Base-by-base conservation (phyloP, 2,888 invertebrate genomes). In the Sericinus montela region DNA sequence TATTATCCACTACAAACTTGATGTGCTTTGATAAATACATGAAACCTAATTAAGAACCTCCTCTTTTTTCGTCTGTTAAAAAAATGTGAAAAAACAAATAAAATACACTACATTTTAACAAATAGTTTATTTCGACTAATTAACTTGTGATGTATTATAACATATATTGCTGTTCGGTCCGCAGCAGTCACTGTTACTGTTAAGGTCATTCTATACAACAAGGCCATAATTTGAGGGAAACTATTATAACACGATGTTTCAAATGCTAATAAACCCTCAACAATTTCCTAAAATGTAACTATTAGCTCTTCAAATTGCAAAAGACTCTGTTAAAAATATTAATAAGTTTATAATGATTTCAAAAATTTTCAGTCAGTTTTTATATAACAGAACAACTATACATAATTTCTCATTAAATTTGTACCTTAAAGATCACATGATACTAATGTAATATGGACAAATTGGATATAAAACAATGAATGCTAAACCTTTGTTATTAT, bases 141-240 rank as follows among this genome's bases (percentile, higher is more conserved):
- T 81, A 78, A 72, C 77, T 79, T 87, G 87, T 87, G 87, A 86
- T 87, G 85, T 74, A 75, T 6, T 11, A 53, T 59, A 60, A 53
- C 41, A 54, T 60, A 56, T 54, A 55, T 53, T 59, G 51, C 52
- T 47, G 51, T 51, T 36, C 14, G 39, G 69, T 65, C 67, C 61
- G 65, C 66, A 30, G n/a, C 29, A 72, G 72, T 75, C 72, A 71
- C 65, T 63, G n/a, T 59, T 64, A 58, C 65, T 67, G 62, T 50
- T 41, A 39, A 40, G 45, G 49, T 50, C 51, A 28, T 40, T 54
- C 56, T 54, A 46, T 37, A 38, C 32, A 34, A 44, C 25, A 48
- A 61, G 61, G 62, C 61, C 62, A 60, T 19, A 56, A 48, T 45
- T 42, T 52, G 52, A 60, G 60, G 60, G 57, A 58, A 62, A 53